Conservation (phyloP, 2,888 invertebrate species). For the Oeneis ivallda region DNA sequence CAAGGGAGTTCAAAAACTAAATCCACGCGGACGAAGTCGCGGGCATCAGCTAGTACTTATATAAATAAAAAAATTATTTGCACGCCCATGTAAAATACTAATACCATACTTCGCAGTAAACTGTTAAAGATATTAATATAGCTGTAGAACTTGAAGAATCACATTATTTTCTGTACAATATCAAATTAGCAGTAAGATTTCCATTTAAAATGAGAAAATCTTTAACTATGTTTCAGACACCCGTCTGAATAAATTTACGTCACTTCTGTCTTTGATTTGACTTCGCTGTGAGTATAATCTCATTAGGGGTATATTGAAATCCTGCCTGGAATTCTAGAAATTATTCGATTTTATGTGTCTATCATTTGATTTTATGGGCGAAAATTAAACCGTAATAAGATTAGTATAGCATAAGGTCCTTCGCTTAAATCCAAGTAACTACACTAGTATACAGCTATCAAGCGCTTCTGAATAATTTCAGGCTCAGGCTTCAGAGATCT, state of each 20-base stretch:
- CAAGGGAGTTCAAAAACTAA: too few species aligned
- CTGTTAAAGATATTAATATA: too few species aligned
- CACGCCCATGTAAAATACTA: too few species aligned
- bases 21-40: too few species aligned
- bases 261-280: conserved; percentile 22
- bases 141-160: neutral
- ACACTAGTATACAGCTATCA: too few species aligned
- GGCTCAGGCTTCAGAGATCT: too few species aligned
- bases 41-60: too few species aligned
- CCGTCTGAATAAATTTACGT: conserved; percentile 23
- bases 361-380: neutral
- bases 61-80: too few species aligned
- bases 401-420: too few species aligned
- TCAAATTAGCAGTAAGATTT: conserved; percentile 2
- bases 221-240: conserved; percentile 21
- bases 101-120: too few species aligned
- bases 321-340: conserved; percentile 28
- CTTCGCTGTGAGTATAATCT: conserved; percentile 18
- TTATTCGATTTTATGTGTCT: neutral
- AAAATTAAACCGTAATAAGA: neutral
- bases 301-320: conserved; percentile 25
- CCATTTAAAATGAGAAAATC: conserved; percentile 25
- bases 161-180: neutral
- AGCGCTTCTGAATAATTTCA: too few species aligned
- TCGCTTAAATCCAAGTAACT: too few species aligned